Evolutionary conservation across 1,140 invertebrate genomes (phyloP).

Genomic region (Lasioglossum baleicum): DNA sequence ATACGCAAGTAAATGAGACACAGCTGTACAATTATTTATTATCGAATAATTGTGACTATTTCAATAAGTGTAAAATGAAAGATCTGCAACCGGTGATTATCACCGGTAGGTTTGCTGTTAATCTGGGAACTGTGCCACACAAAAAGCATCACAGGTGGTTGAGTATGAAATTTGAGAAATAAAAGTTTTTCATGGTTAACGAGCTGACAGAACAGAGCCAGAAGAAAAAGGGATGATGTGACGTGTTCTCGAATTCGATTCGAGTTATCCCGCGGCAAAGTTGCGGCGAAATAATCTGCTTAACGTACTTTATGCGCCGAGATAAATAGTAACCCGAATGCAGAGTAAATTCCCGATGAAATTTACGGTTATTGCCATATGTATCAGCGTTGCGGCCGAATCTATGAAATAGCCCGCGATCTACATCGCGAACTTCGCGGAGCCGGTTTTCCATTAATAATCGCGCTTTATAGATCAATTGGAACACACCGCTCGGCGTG

Average conservation of each 20-base stretch:
- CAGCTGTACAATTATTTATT: no score
- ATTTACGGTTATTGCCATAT: constrained; percentile 35
- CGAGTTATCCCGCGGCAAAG: constrained; percentile 3
- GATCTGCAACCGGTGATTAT: no score
- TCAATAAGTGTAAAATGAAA: no score
- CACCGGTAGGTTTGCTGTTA: no score
- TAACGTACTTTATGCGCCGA: constrained; percentile 28
- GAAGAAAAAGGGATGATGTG: not conserved
- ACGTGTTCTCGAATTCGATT: not conserved
- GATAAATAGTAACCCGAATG: constrained; percentile 34
- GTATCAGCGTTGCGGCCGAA: constrained; percentile 21
- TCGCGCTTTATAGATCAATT: constrained; percentile 8
- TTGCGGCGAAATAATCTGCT: constrained; percentile 28
- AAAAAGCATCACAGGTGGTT: no score
- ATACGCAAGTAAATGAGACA: no score
- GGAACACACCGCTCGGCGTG: not conserved
- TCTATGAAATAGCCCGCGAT: constrained; percentile 35
- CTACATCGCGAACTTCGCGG: constrained; percentile 29
- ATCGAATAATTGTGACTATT: no score
- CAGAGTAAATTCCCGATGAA: constrained; percentile 6
- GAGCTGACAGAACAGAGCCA: no score
- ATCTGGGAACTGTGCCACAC: no score
- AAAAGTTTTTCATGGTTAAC: no score
- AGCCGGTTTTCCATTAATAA: constrained; percentile 24
- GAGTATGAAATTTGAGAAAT: no score